A percentile compares a stretch with the other conserved stretches of the same genome.
Conservation (phyloP, 1,140 invertebrate genomes). For the Hypsibius dujardini region DNA sequence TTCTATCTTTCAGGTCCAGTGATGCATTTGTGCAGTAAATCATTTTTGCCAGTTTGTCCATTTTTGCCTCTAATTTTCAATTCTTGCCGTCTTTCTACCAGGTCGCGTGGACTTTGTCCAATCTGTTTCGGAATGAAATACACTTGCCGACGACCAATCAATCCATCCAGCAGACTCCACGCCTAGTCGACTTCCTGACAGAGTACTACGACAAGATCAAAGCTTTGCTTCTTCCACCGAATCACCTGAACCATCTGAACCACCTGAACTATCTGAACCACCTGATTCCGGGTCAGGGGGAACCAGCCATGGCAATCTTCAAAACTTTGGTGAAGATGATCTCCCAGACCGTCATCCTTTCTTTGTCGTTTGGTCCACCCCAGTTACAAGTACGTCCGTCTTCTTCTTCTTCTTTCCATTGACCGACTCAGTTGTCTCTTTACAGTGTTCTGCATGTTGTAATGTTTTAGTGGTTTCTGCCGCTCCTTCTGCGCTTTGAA, state of each 20-base stretch:
- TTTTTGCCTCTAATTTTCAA: no score
- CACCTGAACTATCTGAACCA: not conserved
- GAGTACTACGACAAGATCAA: not conserved
- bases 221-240: not conserved
- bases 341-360: not conserved
- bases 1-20: no score
- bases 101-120: conserved; percentile 8
- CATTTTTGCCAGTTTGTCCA: no score
- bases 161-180: not conserved
- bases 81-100: no score
- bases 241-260: not conserved
- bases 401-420: not conserved
- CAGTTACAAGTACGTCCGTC: not conserved
- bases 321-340: not conserved
- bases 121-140: not conserved
- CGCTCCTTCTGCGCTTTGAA: conserved; percentile 23
- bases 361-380: not conserved
- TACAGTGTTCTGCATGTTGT: not conserved
- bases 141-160: not conserved
- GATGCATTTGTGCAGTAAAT: no score
- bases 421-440: not conserved
- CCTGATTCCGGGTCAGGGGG: no score
- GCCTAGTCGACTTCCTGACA: not conserved
- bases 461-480: conserved; percentile 7
- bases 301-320: conserved; percentile 10